Base-by-base conservation (phyloP, 2,797 vertebrate species). In the Graptemys geographica region DNA sequence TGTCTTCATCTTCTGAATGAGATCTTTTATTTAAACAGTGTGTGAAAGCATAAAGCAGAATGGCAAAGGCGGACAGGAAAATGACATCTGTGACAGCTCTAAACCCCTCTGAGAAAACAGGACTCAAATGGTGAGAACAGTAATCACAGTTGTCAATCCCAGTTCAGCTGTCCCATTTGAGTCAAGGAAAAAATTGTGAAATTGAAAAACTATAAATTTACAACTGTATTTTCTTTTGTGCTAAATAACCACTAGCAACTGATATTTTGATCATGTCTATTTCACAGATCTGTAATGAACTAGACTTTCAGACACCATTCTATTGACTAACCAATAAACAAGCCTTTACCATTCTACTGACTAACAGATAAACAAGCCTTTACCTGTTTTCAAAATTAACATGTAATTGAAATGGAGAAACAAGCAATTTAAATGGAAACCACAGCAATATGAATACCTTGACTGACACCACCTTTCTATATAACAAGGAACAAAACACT, bases 11-110 rank as follows among this genome's bases (percentile, higher is more conserved):
- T 89, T 83, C 31, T 52, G 89, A 96, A 72, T 69, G 84, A 96
- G 84, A 33, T 94, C 89, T 92, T 96, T 95, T 86, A 79, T 85
- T 95, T 91, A 94, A 97, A 95, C 92, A 94, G 79, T 83, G 81
- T 53, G 44, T 57, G 93, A 95, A 88, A 90, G 90, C 53, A n/a
- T 79, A 90, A 94, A 88, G 56, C 51, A 47, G 83, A 59, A 74
- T 2, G 33, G 88, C 55, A 88, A 76, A 91, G 74, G 91, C 81
- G 92, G 90, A 16, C 41, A 81, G 93, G 80, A 94, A 88, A 87
- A 37, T 94, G 93, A 90, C 86, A 90, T 11, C 84, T 87, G 0
- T 65, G 87, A 90, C 82, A 95, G 84, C 87, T 94, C 81, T 28
- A 37, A 86, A 69, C n/a, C 41, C 65, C 41, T 83, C 0, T 33